A percentile compares a stretch with the other conserved stretches of the same genome.
phyloP scores from a whole-genome alignment of 2,797 vertebrate genomes.

The Pantherophis alleghaniensis region DNA sequence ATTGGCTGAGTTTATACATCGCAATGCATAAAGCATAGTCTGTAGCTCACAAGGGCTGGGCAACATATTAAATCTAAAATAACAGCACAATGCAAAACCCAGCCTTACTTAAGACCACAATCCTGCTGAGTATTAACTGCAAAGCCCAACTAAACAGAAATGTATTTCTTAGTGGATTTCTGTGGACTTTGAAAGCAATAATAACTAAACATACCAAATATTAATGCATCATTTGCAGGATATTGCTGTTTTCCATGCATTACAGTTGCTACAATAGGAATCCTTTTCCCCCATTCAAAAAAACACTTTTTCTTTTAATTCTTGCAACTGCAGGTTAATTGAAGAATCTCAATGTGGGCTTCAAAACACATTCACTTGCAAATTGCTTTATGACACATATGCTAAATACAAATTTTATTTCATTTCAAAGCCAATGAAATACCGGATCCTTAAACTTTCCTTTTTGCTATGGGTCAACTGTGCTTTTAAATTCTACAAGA shows the following conservation, averaged over 20 bases:
- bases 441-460: background rate
- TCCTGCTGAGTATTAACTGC: background rate
- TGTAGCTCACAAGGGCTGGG: background rate
- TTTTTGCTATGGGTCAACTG: background rate
- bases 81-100: background rate
- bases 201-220: background rate
- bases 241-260: background rate
- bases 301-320: background rate
- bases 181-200: background rate
- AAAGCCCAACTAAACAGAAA: background rate
- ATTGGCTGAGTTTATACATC: background rate
- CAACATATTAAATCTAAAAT: background rate
- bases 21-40: background rate
- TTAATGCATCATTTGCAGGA: background rate
- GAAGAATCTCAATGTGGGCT: background rate
- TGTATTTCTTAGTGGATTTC: background rate
- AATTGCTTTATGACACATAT: background rate
- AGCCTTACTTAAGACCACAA: background rate
- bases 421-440: background rate
- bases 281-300: background rate
- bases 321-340: background rate
- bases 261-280: background rate
- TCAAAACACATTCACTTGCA: background rate
- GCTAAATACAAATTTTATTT: background rate
- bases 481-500: background rate